Base-by-base conservation (phyloP, 2,113 vertebrate genomes). In the Dipodomys merriami region DNA sequence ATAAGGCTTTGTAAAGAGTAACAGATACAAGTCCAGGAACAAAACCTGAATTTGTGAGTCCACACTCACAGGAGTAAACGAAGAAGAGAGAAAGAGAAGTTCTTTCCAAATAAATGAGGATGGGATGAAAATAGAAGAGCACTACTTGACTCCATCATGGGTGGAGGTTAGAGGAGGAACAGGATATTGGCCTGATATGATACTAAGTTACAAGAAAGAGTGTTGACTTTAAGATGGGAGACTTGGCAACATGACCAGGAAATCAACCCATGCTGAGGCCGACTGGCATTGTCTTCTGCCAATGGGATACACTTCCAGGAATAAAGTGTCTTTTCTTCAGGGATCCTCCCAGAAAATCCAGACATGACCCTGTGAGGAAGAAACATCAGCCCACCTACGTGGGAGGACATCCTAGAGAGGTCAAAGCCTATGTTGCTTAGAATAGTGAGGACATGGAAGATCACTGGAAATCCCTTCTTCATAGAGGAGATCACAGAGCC, bases 91-190 rank as follows among this genome's bases (percentile, higher is more conserved):
- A 76, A 20, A 19, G 64, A 71, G 35, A 80, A 57, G 62, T 22
- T 60, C 5, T 72, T 95, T 79, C 82, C 62, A 86, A 89, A n/a
- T n/a, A 73, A 93, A 25, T 60, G 65, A 78, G 29, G 12, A 90
- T 65, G 49, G 23, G 5, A 53, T 88, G 2, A 57, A 57, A 57
- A 0, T 30, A 13, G 57, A 90, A 77, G 83, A 62, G 11, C 6
- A 19, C 23, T 44, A 20, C 13, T 83, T 76, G 90, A 46, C 57
- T 57, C 35, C 33, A 71, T 10, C 23, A 39, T 88, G 53, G 53
- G 74, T 7, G 39, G 62, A 76, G 39, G 60, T 87, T 25, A 86
- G 68, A 27, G 23, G 29, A 82, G 13, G 46, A 49, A 15, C 18
- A 77, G 25, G 73, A n/a, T n/a, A 15, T n/a, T 68, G 74, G 10